A percentile compares a stretch with the other conserved stretches of the same genome.
These are phyloP conservation scores for Calyptommatus sinebrachiatus DNA, from an alignment of 2,113 vertebrate genomes.

Conservation along the genomic window DNA sequence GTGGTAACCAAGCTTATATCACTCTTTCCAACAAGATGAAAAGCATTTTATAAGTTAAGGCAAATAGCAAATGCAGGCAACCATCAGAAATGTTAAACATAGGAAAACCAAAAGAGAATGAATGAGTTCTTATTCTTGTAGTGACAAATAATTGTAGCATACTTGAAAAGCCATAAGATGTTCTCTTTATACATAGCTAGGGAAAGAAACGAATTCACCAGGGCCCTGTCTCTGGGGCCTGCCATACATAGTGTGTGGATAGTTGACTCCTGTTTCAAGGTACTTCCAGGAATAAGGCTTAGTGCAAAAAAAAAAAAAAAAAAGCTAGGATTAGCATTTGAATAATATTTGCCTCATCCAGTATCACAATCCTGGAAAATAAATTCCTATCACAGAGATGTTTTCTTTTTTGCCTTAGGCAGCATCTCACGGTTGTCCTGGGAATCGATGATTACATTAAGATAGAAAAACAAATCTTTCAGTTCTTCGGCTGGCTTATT, in stretches of 20 bases:
- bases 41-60: not conserved
- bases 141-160: not conserved
- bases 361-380: not conserved
- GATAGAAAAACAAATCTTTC: not conserved
- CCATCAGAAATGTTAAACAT: not conserved
- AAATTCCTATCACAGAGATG: not conserved
- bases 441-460: not conserved
- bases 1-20: not conserved
- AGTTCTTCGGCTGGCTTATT: not conserved
- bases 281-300: too few species aligned
- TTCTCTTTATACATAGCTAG: not conserved
- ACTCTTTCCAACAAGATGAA: not conserved
- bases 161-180: not conserved
- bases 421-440: not conserved
- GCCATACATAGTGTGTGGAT: too few species aligned
- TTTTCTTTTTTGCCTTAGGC: not conserved
- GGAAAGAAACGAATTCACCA: not conserved
- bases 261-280: too few species aligned
- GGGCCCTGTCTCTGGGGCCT: too few species aligned
- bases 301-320: too few species aligned
- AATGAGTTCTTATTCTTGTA: not conserved
- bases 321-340: too few species aligned
- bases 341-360: not conserved
- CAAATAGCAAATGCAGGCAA: not conserved
- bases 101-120: not conserved